phyloP scores from a whole-genome alignment of 1,140 invertebrate genomes.

The Archivesica marissinica region DNA sequence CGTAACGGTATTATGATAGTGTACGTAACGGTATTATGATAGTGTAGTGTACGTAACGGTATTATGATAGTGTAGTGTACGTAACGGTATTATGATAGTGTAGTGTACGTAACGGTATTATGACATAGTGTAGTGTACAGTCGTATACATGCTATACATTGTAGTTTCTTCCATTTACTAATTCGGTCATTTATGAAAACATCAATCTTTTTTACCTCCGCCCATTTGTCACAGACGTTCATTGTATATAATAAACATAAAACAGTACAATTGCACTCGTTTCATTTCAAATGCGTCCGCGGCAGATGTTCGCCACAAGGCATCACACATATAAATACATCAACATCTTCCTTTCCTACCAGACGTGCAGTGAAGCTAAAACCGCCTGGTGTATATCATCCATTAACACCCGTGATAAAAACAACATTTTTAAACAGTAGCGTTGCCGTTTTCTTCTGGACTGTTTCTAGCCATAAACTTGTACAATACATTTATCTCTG shows the following conservation, averaged over 20 bases:
- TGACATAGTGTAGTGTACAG: no score
- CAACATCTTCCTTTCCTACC: neutral
- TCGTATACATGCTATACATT: no score
- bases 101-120: no score
- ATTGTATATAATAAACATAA: conserved; percentile 43
- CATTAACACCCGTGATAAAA: neutral
- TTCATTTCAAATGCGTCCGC: conserved; percentile 38
- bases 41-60: no score
- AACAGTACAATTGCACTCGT: conserved; percentile 46
- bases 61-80: no score
- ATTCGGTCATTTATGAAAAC: conserved; percentile 45
- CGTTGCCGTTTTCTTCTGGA: neutral
- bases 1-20: no score
- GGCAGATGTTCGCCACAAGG: conserved; percentile 38
- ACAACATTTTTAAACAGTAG: neutral
- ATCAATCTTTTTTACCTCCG: conserved; percentile 12
- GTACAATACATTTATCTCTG: no score
- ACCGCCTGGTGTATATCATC: conserved; percentile 11
- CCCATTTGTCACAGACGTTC: conserved; percentile 35
- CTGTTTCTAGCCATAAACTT: no score
- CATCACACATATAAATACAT: conserved; percentile 25
- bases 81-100: no score
- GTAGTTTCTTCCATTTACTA: no score
- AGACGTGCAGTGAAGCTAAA: conserved; percentile 22
- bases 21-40: no score